These are phyloP conservation scores for Bos taurus DNA, from an alignment of 2,113 vertebrate genomes.

Conservation along the genomic window DNA sequence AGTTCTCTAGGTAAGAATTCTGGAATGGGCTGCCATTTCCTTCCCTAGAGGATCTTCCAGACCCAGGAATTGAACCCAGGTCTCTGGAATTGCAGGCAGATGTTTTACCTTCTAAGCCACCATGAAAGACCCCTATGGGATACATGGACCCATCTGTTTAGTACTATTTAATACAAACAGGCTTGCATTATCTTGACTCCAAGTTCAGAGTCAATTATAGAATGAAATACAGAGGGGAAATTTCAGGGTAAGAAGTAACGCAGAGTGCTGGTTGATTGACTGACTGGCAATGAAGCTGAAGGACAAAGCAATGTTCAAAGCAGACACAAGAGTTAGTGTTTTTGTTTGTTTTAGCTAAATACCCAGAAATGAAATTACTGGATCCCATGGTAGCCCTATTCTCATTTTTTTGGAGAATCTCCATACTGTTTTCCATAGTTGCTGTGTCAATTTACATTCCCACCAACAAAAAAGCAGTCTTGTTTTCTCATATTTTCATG, in stretches of 20 bases:
- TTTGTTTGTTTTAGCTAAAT: background rate
- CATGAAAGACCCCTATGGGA: background rate
- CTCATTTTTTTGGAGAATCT: background rate
- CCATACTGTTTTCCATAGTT: background rate
- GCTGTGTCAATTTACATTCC: background rate
- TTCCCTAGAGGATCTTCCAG: background rate
- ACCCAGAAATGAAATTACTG: background rate
- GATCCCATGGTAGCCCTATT: background rate
- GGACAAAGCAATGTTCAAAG: background rate
- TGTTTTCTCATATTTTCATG: background rate
- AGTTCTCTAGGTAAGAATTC: background rate
- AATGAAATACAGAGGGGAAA: background rate
- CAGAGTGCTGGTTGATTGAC: background rate
- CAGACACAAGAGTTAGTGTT: background rate
- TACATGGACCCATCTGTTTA: background rate
- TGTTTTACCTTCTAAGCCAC: background rate
- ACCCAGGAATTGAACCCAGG: background rate
- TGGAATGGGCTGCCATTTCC: background rate
- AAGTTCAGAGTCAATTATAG: background rate
- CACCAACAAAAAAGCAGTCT: background rate
- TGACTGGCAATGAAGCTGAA: background rate
- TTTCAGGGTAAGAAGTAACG: background rate
- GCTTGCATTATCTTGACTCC: background rate
- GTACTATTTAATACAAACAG: background rate
- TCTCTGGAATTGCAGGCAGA: background rate